Conservation (phyloP, 1,140 invertebrate species). For the Neodiprion pinetum region DNA sequence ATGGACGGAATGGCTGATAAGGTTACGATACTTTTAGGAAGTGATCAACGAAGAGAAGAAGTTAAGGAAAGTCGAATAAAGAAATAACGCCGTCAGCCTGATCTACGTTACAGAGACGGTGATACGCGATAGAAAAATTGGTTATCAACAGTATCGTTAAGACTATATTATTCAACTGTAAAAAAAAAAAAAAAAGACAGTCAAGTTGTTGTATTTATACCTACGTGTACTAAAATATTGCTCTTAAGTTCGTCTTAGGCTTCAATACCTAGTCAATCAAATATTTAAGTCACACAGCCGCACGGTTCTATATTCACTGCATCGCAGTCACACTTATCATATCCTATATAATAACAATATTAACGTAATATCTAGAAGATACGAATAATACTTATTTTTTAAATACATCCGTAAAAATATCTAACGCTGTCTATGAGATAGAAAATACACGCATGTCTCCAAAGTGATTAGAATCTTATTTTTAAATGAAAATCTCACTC, state of each 20-base stretch:
- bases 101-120: no score
- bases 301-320: conserved; percentile 36
- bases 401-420: not conserved
- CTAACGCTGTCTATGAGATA: not conserved
- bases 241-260: not conserved
- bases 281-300: conserved; percentile 48
- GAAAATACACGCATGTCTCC: no score
- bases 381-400: not conserved
- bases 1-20: conserved; percentile 55
- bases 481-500: no score
- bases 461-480: no score
- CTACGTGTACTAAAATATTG: not conserved
- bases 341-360: not conserved
- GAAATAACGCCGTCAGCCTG: no score
- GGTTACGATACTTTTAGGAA: conserved; percentile 23
- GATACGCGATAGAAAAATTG: no score
- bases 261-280: not conserved
- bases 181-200: not conserved
- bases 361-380: not conserved
- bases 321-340: conserved; percentile 15
- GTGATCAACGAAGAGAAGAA: not conserved
- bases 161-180: not conserved
- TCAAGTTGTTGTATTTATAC: not conserved
- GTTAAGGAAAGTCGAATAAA: not conserved
- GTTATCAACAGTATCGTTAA: no score